Conservation (phyloP, 1,140 invertebrate species). For the Drosophila pandora region DNA sequence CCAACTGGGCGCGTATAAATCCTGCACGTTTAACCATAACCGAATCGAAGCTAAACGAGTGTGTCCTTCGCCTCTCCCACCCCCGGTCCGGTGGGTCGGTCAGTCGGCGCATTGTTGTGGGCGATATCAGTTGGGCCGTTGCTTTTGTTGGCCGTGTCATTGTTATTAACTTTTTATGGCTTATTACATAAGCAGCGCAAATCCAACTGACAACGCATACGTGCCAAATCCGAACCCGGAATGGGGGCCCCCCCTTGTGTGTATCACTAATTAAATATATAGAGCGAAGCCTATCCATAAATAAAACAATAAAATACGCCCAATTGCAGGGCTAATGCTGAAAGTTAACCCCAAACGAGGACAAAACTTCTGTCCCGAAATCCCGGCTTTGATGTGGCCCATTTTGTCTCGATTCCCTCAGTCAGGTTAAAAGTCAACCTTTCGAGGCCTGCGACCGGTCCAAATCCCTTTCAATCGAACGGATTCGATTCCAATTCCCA, state of each 20-base stretch:
- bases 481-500: conserved; percentile 52
- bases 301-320: conserved; percentile 45
- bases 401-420: background rate
- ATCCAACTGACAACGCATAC: conserved; percentile 66
- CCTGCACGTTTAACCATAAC: conserved; percentile 75
- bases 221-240: conserved; percentile 49
- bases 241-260: background rate
- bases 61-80: background rate
- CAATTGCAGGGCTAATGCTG: conserved; percentile 22
- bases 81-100: background rate
- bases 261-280: conserved; percentile 72
- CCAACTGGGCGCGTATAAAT: conserved; percentile 55
- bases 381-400: background rate
- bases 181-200: conserved; percentile 77
- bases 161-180: conserved; percentile 81
- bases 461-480: conserved; percentile 45
- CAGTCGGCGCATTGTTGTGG: conserved; percentile 30
- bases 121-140: conserved; percentile 41
- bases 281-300: conserved; percentile 31
- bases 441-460: conserved; percentile 23
- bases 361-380: conserved; percentile 1
- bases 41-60: conserved; percentile 59
- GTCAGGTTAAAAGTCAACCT: conserved; percentile 6
- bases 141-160: conserved; percentile 66
- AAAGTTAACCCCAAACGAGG: conserved; percentile 23